These are phyloP conservation scores for Phoenicopterus ruber DNA, from an alignment of 2,113 vertebrate genomes.

Conservation along the genomic window DNA sequence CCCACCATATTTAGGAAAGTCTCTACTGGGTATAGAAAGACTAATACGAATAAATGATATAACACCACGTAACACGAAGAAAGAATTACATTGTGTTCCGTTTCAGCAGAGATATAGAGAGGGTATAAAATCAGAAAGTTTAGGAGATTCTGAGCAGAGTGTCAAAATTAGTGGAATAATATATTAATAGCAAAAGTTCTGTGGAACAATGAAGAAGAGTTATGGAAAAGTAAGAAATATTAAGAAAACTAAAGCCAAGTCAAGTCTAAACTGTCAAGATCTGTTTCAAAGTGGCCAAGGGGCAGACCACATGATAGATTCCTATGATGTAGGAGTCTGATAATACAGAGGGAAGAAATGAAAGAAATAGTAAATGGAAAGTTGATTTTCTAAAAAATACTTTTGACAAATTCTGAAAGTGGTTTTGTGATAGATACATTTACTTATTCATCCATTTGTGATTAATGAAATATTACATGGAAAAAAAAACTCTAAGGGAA, in stretches of 20 bases:
- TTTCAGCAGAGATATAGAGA: neutral
- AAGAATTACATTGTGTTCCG: neutral
- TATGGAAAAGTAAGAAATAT: neutral
- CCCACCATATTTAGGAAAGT: neutral
- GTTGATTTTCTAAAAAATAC: neutral
- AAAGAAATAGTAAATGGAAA: neutral
- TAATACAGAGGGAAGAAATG: neutral
- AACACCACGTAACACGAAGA: fast-evolving
- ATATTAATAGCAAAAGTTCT: neutral
- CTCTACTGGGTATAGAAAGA: neutral
- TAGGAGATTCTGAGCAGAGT: neutral
- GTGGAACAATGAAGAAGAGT: neutral
- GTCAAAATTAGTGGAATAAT: neutral
- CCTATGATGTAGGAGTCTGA: neutral
- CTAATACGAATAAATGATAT: neutral
- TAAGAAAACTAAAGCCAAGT: neutral
- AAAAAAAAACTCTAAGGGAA: neutral
- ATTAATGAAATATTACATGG: neutral
- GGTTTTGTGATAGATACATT: neutral
- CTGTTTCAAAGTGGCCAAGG: neutral
- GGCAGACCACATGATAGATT: neutral
- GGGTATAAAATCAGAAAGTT: neutral
- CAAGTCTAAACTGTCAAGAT: neutral
- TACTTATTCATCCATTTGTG: neutral
- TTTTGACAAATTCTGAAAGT: neutral